Evolutionary conservation across 2,888 invertebrate genomes (phyloP), one percentile per base, ranked within the genome.

Genomic region (Athalia circularis): DNA sequence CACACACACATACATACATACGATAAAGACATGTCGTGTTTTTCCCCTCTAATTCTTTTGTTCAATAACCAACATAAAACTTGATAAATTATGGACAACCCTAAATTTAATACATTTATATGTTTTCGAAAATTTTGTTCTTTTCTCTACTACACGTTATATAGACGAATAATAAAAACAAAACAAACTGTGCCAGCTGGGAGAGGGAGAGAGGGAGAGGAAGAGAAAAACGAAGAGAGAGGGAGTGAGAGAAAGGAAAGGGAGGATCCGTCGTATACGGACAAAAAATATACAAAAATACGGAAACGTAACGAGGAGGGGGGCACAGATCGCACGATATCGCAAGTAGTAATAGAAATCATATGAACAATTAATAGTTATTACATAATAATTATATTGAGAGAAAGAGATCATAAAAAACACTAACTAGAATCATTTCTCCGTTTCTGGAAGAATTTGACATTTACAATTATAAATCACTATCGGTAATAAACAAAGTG

Each of bases 401-500:
- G 88, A 89, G 88, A 88, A 88, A 90, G 90, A 90, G 90, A 90
- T 90, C 90, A 90, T 90, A 90, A 89, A 90, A 90, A 89, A 88
- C 90, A 88, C 90, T 90, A 90, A 90, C 90, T 90, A 90, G 88
- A 89, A 89, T 89, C 86, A 88, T 89, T 85, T 86, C 84, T 84
- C 82, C 84, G 79, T 81, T 81, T 78, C 81, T 85, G 86, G 86
- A 86, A 86, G 86, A 85, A 80, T 79, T 79, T 59, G 84, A 87
- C 85, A 82, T 81, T 84, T 85, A 87, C 83, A 89, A 88, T 87
- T 88, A 88, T 87, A 88, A 86, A 87, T 88, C 86, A 86, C 88
- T 88, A 88, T 86, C 65, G 81, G 84, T 86, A 86, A 84, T 86
- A 87, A 89, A 88, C 86, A 87, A 88, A 87, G 86, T 86, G 83